These are phyloP conservation scores for Menidia beryllina DNA, from an alignment of 2,113 vertebrate genomes.

Conservation along the genomic window DNA sequence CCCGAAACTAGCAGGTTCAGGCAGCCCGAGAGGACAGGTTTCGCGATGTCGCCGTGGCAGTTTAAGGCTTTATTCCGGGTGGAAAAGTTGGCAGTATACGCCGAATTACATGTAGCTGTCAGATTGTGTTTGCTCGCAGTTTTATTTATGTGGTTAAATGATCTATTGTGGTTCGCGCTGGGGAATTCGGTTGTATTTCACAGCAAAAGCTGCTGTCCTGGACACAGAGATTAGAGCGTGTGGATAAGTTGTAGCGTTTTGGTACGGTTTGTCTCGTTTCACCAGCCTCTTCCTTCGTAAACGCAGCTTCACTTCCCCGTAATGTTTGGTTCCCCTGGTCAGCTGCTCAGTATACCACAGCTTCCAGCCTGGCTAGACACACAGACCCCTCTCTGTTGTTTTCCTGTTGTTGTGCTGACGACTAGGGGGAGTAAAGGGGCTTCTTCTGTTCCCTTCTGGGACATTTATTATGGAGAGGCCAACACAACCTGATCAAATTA, in stretches of 20 bases:
- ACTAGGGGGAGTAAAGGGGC: conserved; percentile 76
- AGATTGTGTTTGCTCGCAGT: conserved; percentile 36
- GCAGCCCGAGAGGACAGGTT: conserved; percentile 74
- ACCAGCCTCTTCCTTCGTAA: conserved; percentile 43
- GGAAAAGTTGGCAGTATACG: conserved; percentile 54
- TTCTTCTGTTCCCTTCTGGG: conserved; percentile 78
- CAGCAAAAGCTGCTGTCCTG: not conserved
- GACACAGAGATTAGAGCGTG: not conserved
- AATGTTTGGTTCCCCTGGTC: conserved; percentile 75
- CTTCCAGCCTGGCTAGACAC: conserved; percentile 68
- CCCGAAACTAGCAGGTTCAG: conserved; percentile 78
- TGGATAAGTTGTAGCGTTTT: conserved; percentile 16
- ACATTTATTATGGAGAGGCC: conserved; percentile 73
- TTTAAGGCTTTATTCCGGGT: conserved; percentile 65
- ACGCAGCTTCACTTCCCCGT: conserved; percentile 69
- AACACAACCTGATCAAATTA: conserved; percentile 83
- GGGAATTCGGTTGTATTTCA: conserved; percentile 18
- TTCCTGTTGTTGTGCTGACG: conserved; percentile 77
- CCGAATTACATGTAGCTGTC: conserved; percentile 43
- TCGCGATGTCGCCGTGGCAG: conserved; percentile 75
- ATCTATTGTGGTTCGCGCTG: not conserved
- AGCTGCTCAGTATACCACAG: conserved; percentile 74
- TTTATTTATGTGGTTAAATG: conserved; percentile 32
- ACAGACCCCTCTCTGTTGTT: conserved; percentile 82
- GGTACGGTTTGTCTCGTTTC: conserved; percentile 38